Percentiles rank a stretch among this genome's conserved stretches.
Conservation (phyloP, 2,888 invertebrate genomes). For the Penaeus monodon region DNA sequence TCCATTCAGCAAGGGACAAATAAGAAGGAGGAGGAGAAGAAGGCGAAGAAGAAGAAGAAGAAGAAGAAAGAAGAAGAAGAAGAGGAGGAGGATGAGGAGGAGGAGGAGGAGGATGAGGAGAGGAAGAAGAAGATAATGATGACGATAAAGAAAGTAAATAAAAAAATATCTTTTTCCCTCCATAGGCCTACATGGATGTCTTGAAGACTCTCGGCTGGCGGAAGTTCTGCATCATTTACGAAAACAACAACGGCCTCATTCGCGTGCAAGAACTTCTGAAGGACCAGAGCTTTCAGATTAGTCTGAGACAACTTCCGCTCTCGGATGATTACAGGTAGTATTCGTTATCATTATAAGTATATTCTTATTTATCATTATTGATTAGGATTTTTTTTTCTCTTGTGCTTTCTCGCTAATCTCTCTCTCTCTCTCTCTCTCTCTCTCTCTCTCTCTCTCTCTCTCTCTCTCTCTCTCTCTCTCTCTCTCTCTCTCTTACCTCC, state of each 20-base stretch:
- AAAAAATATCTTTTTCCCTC: background rate
- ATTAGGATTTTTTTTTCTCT: background rate
- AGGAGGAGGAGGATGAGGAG: background rate
- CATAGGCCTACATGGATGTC: conserved; percentile 89
- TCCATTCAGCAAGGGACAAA: too few species aligned
- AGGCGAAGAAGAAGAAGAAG: too few species aligned
- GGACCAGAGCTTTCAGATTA: conserved; percentile 61
- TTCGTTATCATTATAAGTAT: too few species aligned
- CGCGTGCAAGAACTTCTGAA: conserved; percentile 74
- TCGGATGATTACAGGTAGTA: conserved; percentile 64
- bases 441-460: background rate
- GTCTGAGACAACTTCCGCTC: conserved; percentile 63
- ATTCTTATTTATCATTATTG: too few species aligned
- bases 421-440: background rate
- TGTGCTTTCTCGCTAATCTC: too few species aligned
- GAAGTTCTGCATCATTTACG: conserved; percentile 94
- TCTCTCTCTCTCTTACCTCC: too few species aligned
- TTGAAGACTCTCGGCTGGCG: conserved; percentile 93
- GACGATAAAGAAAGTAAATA: background rate
- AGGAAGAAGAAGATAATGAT: background rate
- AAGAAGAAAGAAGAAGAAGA: background rate
- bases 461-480: too few species aligned
- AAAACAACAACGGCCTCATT: conserved; percentile 92
- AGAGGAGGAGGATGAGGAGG: background rate
- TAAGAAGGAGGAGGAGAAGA: too few species aligned